Evolutionary conservation across 2,888 invertebrate species (phyloP), one percentile per base, ranked within the genome.

Genomic region (Cataglyphis cursor): DNA sequence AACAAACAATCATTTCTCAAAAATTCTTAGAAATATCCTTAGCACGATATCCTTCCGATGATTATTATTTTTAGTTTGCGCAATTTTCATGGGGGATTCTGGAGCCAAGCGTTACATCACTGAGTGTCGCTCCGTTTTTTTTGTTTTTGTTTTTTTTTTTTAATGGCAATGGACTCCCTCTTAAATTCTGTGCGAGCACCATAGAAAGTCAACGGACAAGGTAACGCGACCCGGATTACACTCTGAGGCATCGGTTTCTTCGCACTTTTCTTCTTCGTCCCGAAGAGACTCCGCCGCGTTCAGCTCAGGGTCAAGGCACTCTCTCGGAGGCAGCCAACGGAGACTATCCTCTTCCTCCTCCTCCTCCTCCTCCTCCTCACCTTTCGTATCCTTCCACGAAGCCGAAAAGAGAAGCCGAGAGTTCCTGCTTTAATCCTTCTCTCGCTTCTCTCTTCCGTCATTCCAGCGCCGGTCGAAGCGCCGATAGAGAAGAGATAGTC

Each of bases 151-250:
- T 28, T 83, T 18, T 48, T 35, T 51, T 15, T 72, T 15, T 72
- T 51, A 15, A 31, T 38, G 72, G 85, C 84, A 84, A 88, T 78
- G 86, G 82, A 87, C 87, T 89, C 85, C 86, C 83, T 88, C 87
- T 86, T 81, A 84, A 86, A 85, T 88, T 85, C 84, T 85, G 84
- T 81, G 87, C 87, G 86, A 89, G 84, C 84, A 87, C 85, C 86
- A 88, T 91, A 91, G 91, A 93, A 93, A 93, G 93, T 93, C 91
- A 92, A 91, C 91, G 91, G 84, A 89, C 91, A 90, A 92, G 91
- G 88, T 91, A 89, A 85, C 90, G 85, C 93, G 93, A 92, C 92
- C 92, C 91, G 91, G 91, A 92, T 92, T 89, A 90, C 91, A 85
- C 86, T 88, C 24, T 84, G 85, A 87, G 62, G 80, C 86, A 85